These are phyloP conservation scores for Elmis aenea DNA, from an alignment of 2,888 invertebrate species.

Conservation along the genomic window DNA sequence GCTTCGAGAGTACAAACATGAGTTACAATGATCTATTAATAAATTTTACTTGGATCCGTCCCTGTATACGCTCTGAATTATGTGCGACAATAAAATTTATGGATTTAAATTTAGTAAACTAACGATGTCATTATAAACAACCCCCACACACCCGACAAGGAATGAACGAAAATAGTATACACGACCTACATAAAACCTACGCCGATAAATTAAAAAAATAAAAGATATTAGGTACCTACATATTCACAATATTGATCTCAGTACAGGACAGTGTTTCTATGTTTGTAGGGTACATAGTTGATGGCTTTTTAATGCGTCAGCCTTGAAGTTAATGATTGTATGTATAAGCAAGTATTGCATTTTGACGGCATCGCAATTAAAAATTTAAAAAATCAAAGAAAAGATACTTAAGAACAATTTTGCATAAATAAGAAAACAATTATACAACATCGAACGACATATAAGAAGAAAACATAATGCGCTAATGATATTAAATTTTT, in stretches of 20 bases:
- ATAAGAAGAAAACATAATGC: conserved; percentile 23
- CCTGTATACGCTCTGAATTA: conserved; percentile 14
- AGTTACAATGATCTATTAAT: too few relatives aligned
- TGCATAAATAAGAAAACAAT: background rate
- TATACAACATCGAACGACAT: background rate
- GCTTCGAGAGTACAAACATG: too few relatives aligned
- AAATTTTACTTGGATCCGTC: too few relatives aligned
- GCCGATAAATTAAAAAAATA: conserved; percentile 32
- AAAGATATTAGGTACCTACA: conserved; percentile 29
- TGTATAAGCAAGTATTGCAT: too few relatives aligned
- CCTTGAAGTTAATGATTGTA: too few relatives aligned
- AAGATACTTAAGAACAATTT: too few relatives aligned
- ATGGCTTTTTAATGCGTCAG: too few relatives aligned
- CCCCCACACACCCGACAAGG: conserved; percentile 32
- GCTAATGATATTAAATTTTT: conserved; percentile 20
- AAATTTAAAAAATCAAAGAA: too few relatives aligned
- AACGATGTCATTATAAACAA: conserved; percentile 32
- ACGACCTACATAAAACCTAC: conserved; percentile 35
- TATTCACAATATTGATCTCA: too few relatives aligned
- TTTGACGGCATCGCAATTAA: too few relatives aligned
- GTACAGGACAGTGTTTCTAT: too few relatives aligned
- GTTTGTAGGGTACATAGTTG: conserved; percentile 29
- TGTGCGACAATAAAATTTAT: conserved; percentile 23
- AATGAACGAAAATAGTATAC: conserved; percentile 34
- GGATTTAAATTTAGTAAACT: conserved; percentile 28